Conservation (phyloP, 2,797 vertebrate species). For the Siniperca undulata region DNA sequence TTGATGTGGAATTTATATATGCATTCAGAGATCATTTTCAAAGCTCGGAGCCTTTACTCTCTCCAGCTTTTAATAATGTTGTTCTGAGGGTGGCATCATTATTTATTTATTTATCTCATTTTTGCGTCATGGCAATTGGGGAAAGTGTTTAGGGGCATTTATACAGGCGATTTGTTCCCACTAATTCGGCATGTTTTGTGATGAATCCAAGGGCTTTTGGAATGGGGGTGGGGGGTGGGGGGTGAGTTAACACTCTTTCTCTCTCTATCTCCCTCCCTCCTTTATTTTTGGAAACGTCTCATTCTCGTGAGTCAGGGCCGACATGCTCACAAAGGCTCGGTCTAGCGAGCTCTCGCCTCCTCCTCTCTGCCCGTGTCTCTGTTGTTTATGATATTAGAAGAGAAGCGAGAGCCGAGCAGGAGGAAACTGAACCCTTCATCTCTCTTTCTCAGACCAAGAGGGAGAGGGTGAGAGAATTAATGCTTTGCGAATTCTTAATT, state of each 20-base stretch:
- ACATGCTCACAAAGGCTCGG: slow-evolving; percentile 71
- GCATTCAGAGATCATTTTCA: slow-evolving; percentile 16
- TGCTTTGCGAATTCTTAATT: slow-evolving; percentile 50
- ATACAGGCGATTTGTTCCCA: slow-evolving; percentile 69
- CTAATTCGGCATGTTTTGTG: slow-evolving; percentile 76
- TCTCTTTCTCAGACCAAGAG: slow-evolving; percentile 11
- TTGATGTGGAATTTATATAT: slow-evolving; percentile 10
- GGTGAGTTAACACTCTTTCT: slow-evolving; percentile 73
- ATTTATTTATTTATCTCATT: slow-evolving; percentile 41
- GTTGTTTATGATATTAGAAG: slow-evolving; percentile 65
- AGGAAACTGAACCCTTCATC: slow-evolving; percentile 26
- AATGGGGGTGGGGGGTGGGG: slow-evolving; percentile 14
- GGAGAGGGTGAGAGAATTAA: slow-evolving; percentile 12
- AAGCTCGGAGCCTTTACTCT: neutral
- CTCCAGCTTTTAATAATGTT: slow-evolving; percentile 21
- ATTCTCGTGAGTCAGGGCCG: slow-evolving; percentile 78
- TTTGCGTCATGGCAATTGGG: slow-evolving; percentile 32
- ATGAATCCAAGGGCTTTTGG: slow-evolving; percentile 74
- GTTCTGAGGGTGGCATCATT: neutral
- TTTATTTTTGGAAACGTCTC: slow-evolving; percentile 85
- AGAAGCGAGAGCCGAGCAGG: slow-evolving; percentile 39
- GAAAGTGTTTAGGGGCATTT: slow-evolving; percentile 66
- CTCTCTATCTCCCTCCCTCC: slow-evolving; percentile 43
- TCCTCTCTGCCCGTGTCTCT: slow-evolving; percentile 37
- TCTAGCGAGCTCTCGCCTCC: slow-evolving; percentile 62